A percentile compares a stretch with the other conserved stretches of the same genome.
Evolutionary conservation across 2,888 invertebrate species (phyloP).

Genomic region (Zygogramma bicolorata): DNA sequence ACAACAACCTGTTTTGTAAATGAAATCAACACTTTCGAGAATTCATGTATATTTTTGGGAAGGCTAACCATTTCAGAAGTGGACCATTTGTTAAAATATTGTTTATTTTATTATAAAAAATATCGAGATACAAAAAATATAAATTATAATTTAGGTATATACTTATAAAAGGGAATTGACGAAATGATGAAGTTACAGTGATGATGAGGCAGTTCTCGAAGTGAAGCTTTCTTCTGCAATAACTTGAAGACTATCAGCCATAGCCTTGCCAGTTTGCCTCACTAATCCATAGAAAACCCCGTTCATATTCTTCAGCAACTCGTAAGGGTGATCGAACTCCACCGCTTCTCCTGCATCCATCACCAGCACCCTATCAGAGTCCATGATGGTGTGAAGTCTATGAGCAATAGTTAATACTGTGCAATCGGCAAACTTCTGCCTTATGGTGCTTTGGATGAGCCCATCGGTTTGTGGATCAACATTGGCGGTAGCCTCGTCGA

Average conservation of each 20-base stretch:
- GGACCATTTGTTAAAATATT: too few species aligned
- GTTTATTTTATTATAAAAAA: too few species aligned
- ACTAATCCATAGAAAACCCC: constrained; percentile 68
- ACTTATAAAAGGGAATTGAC: background rate
- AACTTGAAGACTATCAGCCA: constrained; percentile 48
- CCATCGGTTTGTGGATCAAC: constrained; percentile 84
- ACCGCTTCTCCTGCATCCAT: constrained; percentile 81
- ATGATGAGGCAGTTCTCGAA: background rate
- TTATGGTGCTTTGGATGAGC: constrained; percentile 84
- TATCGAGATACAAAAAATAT: background rate
- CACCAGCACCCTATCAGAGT: constrained; percentile 84
- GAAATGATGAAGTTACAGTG: too few species aligned
- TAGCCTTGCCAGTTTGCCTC: constrained; percentile 73
- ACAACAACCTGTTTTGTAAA: too few species aligned
- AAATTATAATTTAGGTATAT: background rate
- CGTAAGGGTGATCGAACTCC: constrained; percentile 83
- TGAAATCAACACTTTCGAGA: too few species aligned
- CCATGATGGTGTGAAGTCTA: constrained; percentile 87
- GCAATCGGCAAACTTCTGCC: constrained; percentile 79
- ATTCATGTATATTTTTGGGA: too few species aligned
- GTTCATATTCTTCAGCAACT: constrained; percentile 68
- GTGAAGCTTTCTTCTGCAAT: constrained; percentile 47
- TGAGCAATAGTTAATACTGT: constrained; percentile 89
- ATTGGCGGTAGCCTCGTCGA: constrained; percentile 84
- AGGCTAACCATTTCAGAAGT: too few species aligned